phyloP scores from a whole-genome alignment of 2,797 vertebrate species.

The Glossophaga mutica region DNA sequence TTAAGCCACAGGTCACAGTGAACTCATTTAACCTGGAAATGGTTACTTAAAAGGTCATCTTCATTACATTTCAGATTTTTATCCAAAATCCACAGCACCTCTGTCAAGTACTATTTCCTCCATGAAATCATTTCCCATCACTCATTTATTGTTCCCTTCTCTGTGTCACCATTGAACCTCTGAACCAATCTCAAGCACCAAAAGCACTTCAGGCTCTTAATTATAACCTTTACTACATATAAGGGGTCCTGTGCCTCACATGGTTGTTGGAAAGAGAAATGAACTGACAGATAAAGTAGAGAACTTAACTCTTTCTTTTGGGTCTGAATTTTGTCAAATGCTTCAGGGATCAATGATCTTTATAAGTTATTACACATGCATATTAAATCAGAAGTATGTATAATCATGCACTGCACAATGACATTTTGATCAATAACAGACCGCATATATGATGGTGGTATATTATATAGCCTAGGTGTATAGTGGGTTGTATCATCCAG shows the following conservation, averaged over 20 bases:
- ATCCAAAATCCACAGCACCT: conserved; percentile 15
- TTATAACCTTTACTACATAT: neutral
- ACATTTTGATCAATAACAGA: neutral
- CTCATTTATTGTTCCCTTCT: neutral
- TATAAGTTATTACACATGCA: neutral
- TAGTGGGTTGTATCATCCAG: neutral
- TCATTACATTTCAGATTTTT: conserved; percentile 32
- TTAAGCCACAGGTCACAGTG: neutral
- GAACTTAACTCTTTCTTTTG: neutral
- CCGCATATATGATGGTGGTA: neutral
- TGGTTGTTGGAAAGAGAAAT: neutral
- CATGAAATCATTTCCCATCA: neutral
- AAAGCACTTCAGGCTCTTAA: neutral
- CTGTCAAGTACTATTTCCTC: conserved; percentile 19
- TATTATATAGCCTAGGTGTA: neutral
- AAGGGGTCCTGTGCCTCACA: neutral
- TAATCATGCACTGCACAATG: neutral
- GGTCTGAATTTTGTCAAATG: conserved; percentile 29
- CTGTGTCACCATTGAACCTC: neutral
- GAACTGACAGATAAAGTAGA: neutral
- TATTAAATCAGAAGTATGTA: conserved; percentile 15
- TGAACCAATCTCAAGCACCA: conserved; percentile 9
- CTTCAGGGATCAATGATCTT: neutral
- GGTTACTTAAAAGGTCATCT: conserved; percentile 15
- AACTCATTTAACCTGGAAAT: conserved; percentile 44